Conservation (phyloP, 2,113 vertebrate genomes). For the Alethe diademata region DNA sequence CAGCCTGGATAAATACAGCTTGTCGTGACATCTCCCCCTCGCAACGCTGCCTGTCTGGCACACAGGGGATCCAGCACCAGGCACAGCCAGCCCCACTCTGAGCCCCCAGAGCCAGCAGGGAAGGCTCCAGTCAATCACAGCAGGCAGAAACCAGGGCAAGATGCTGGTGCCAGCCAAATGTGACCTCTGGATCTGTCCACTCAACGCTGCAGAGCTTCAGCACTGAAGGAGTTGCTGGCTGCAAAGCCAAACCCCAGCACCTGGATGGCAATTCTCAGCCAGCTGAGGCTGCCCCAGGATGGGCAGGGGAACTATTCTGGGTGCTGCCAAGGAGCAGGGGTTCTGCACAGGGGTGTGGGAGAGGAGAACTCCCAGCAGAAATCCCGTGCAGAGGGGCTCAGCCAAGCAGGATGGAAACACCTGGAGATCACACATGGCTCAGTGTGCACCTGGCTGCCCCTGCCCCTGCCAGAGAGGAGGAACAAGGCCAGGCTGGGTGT, state of each 20-base stretch:
- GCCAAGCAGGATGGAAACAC: background rate
- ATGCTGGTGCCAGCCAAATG: background rate
- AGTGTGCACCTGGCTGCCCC: background rate
- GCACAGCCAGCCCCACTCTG: background rate
- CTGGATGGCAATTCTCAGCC: background rate
- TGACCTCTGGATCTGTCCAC: background rate
- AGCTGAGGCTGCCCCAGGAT: background rate
- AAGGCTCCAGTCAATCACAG: background rate
- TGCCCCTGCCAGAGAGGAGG: background rate
- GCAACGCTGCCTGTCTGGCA: background rate
- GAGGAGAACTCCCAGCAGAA: background rate
- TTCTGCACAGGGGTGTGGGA: background rate
- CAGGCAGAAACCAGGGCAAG: background rate
- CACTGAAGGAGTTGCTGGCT: background rate
- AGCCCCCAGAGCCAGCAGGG: background rate
- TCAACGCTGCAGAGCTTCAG: background rate
- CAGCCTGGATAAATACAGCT: constrained; percentile 18
- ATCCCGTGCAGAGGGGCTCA: background rate
- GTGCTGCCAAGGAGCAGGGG: background rate
- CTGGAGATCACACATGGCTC: background rate
- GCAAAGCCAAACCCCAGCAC: background rate
- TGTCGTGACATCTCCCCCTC: background rate
- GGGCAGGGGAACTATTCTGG: background rate
- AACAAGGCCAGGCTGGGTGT: background rate
- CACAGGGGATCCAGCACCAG: background rate